A percentile compares a stretch with the other conserved stretches of the same genome.
phyloP scores from a whole-genome alignment of 2,113 vertebrate species.

The Pseudorhombus dupliciocellatus region DNA sequence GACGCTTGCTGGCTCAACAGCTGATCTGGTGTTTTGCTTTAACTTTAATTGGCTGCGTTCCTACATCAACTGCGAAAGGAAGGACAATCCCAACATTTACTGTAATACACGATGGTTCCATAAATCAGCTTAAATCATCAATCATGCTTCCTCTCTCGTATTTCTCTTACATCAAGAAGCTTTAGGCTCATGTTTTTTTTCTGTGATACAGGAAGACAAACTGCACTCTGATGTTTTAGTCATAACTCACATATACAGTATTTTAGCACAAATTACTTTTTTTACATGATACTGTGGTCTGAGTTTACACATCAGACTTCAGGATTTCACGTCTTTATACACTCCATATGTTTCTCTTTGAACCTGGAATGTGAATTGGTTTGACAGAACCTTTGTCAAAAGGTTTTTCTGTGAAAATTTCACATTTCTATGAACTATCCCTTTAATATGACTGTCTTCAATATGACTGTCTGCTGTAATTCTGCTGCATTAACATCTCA shows the following conservation, averaged over 20 bases:
- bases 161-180: neutral
- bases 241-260: neutral
- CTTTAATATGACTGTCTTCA: too few species aligned
- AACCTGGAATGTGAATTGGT: too few species aligned
- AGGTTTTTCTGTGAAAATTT: too few species aligned
- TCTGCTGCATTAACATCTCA: too few species aligned
- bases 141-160: constrained; percentile 8
- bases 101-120: constrained; percentile 15
- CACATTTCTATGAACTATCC: neutral
- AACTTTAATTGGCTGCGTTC: constrained; percentile 42
- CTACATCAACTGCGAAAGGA: constrained; percentile 48
- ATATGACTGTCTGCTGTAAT: too few species aligned
- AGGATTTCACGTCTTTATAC: too few species aligned
- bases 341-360: too few species aligned
- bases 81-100: constrained; percentile 48
- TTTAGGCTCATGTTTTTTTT: neutral
- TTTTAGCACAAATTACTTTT: neutral
- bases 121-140: constrained; percentile 22
- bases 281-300: neutral
- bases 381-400: too few species aligned
- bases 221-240: neutral
- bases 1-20: neutral
- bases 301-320: too few species aligned
- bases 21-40: constrained; percentile 21
- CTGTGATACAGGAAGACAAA: neutral